phyloP scores from a whole-genome alignment of 2,797 vertebrate genomes.

The Acanthurus leucopareius region DNA sequence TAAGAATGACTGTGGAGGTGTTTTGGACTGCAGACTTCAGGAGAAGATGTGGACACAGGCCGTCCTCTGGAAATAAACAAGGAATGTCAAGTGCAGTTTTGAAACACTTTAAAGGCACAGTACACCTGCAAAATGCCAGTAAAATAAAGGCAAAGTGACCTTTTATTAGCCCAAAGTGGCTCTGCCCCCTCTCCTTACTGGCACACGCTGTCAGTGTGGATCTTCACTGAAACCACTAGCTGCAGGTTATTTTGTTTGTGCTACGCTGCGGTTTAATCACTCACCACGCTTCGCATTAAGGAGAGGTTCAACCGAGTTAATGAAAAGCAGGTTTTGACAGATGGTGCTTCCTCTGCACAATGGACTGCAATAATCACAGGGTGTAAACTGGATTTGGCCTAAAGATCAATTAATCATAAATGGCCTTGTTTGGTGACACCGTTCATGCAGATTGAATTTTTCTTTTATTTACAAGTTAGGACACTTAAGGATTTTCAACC shows the following conservation, averaged over 20 bases:
- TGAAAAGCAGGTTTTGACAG: slow-evolving; percentile 43
- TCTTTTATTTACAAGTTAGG: slow-evolving; percentile 11
- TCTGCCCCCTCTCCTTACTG: slow-evolving; percentile 5
- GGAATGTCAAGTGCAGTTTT: neutral
- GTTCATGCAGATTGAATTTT: neutral
- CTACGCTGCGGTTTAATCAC: slow-evolving; percentile 51
- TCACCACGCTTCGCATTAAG: slow-evolving; percentile 34
- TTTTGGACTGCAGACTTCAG: neutral
- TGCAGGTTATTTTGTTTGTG: slow-evolving; percentile 32
- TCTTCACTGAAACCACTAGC: slow-evolving; percentile 28
- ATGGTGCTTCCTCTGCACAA: slow-evolving; percentile 1
- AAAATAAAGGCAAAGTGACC: slow-evolving; percentile 14
- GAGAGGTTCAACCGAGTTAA: slow-evolving; percentile 28
- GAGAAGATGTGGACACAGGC: neutral
- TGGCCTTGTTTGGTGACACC: neutral
- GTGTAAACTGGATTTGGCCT: slow-evolving; percentile 9
- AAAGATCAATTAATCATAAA: slow-evolving; percentile 11
- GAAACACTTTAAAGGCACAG: neutral
- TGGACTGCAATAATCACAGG: slow-evolving; percentile 32
- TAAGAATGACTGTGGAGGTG: neutral
- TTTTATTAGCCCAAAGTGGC: slow-evolving; percentile 12
- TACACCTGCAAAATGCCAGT: slow-evolving; percentile 25
- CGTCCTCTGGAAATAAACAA: neutral
- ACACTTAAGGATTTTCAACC: neutral
- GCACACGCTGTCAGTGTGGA: slow-evolving; percentile 26